A percentile compares a stretch with the other conserved stretches of the same genome.
phyloP scores from a whole-genome alignment of 2,888 invertebrate species.

The Xylocampa areola region DNA sequence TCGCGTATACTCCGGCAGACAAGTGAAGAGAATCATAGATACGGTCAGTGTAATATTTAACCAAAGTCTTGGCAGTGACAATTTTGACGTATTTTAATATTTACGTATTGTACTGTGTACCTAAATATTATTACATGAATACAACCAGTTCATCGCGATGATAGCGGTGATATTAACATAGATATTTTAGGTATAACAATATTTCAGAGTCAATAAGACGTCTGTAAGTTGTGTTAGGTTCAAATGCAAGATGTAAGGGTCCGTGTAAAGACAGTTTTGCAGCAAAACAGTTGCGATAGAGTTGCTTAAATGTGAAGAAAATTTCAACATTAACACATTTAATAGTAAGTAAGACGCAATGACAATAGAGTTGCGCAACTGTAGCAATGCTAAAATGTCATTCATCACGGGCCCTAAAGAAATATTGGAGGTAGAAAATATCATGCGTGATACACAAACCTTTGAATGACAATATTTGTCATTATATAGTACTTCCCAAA shows the following conservation, averaged over 20 bases:
- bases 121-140: slow-evolving; percentile 45
- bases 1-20: no score
- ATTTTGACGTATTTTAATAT: slow-evolving; percentile 41
- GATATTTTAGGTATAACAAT: slow-evolving; percentile 26
- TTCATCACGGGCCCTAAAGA: slow-evolving; percentile 24
- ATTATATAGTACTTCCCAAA: slow-evolving; percentile 21
- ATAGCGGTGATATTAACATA: slow-evolving; percentile 8
- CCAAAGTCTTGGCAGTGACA: slow-evolving; percentile 34
- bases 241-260: slow-evolving; percentile 44
- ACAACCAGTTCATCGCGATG: slow-evolving; percentile 37
- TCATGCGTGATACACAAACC: slow-evolving; percentile 37
- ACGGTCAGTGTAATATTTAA: no score
- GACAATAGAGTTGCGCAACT: slow-evolving; percentile 20
- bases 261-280: slow-evolving; percentile 11
- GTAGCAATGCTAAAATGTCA: slow-evolving; percentile 19
- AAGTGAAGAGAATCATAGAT: no score
- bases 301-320: slow-evolving; percentile 5
- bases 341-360: no score
- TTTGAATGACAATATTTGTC: slow-evolving; percentile 23
- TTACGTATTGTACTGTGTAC: slow-evolving; percentile 45
- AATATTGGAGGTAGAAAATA: slow-evolving; percentile 53
- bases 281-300: slow-evolving; percentile 13
- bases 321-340: no score
- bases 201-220: slow-evolving; percentile 41
- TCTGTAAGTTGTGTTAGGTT: slow-evolving; percentile 26